Conservation (phyloP, 2,113 vertebrate species). For the Barbus barbus region DNA sequence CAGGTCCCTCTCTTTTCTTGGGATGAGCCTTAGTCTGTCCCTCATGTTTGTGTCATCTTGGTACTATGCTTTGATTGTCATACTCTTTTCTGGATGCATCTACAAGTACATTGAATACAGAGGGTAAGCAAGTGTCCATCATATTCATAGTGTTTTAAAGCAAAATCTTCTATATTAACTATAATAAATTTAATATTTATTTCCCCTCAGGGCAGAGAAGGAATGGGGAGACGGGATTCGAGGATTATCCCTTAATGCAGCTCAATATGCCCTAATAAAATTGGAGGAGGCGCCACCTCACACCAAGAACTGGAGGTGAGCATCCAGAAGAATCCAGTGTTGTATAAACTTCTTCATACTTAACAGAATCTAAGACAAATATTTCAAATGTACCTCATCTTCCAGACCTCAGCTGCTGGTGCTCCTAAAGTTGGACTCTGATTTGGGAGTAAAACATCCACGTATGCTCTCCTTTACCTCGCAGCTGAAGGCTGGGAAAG, state of each 20-base stretch:
- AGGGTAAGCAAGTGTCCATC: constrained; percentile 62
- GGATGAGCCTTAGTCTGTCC: constrained; percentile 94
- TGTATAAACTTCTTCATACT: too few species aligned
- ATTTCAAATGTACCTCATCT: too few species aligned
- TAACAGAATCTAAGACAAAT: too few species aligned
- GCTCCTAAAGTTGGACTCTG: constrained; percentile 82
- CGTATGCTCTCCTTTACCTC: constrained; percentile 87
- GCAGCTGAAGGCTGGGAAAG: constrained; percentile 94
- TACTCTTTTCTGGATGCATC: constrained; percentile 91
- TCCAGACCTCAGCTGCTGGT: constrained; percentile 88
- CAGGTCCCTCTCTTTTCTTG: constrained; percentile 93
- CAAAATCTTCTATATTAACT: too few species aligned
- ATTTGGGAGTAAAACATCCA: constrained; percentile 87
- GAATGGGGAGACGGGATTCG: constrained; percentile 98
- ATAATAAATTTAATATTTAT: too few species aligned
- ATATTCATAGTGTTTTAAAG: too few species aligned
- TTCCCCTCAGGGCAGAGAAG: constrained; percentile 78
- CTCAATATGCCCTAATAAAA: constrained; percentile 88
- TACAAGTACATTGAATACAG: constrained; percentile 99
- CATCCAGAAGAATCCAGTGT: too few species aligned
- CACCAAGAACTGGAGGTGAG: constrained; percentile 91
- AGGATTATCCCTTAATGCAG: constrained; percentile 91
- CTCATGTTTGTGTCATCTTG: constrained; percentile 98
- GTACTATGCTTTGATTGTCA: constrained; percentile 90
- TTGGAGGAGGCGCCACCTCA: constrained; percentile 88